Base-by-base conservation (phyloP, 2,888 invertebrate species). In the Epistrophella euchroma region DNA sequence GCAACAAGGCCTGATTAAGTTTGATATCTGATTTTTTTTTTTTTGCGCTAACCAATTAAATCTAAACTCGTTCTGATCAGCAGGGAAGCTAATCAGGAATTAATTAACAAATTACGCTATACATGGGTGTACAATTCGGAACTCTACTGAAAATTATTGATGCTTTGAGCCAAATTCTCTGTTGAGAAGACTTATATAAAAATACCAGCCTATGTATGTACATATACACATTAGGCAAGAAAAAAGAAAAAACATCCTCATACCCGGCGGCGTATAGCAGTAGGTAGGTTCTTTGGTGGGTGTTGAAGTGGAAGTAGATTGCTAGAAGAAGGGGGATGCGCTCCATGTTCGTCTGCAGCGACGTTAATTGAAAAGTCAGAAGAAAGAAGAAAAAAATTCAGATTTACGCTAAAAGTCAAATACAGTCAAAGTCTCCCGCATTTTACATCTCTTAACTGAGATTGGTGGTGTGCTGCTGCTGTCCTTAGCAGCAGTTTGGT, bases 341-440 rank as follows among this genome's bases (percentile, higher is more conserved):
- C 66, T 73, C 43, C 37, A 68, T 77, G 60, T 73, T 77, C 60
- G 77, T 83, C 58, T 77, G 77, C 72, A 77, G 56, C 43, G 68
- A 77, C 72, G 77, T 83, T 77, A 77, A 83, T 83, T 83, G 68
- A 77, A 83, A 82, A 77, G 72, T 82, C 72, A 66, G 66, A 75
- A 72, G 66, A 73, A 83, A 68, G 60, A 22, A 77, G 19, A 17
- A 62, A 70, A 80, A 64, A 71, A 76, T 17, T 55, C 80, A 64
- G 71, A 76, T 64, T 56, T 81, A 81, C 64, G 64, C 47, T 71
- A 68, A 60, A 83, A 77, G 66, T 83, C 77, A 83, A 73, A 73
- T 45, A 83, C 77, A 83, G 60, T 55, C 43, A 45, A 73, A 82
- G 72, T 73, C 68, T 68, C 82, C 82, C 82, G 82, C 72, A 83